phyloP scores from a whole-genome alignment of 1,140 invertebrate species.

The Caerostris darwini region DNA sequence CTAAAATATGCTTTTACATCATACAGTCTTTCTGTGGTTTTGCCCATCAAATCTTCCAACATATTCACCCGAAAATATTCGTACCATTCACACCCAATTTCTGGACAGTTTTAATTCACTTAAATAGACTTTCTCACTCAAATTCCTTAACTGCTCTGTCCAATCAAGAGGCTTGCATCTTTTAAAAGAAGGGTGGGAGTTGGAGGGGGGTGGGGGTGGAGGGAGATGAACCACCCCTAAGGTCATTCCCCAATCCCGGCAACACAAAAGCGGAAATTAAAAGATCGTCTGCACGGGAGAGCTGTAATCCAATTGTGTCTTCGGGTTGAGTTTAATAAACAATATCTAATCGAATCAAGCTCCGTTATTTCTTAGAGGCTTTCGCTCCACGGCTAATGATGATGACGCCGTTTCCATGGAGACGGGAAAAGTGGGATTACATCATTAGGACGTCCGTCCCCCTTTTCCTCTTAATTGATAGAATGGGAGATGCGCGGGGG shows the following conservation, averaged over 20 bases:
- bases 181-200: not conserved
- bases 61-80: too few species aligned
- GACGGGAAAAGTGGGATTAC: conserved; percentile 71
- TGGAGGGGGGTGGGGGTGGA: not conserved
- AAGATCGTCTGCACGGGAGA: conserved; percentile 72
- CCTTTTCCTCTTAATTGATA: conserved; percentile 77
- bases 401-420: conserved; percentile 74
- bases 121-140: conserved; percentile 7
- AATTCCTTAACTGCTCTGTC: conserved; percentile 6
- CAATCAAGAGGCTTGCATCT: conserved; percentile 34
- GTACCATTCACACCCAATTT: conserved; percentile 4
- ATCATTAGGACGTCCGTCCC: conserved; percentile 73
- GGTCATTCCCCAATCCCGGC: conserved; percentile 61
- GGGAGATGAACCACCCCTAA: conserved; percentile 26
- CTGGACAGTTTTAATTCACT: conserved; percentile 5
- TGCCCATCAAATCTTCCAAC: too few species aligned
- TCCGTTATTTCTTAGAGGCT: conserved; percentile 75
- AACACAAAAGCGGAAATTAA: conserved; percentile 75
- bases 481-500: conserved; percentile 19
- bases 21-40: too few species aligned
- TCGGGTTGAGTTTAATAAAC: conserved; percentile 76
- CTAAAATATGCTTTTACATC: too few species aligned
- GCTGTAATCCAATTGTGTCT: conserved; percentile 73
- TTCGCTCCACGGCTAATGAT: conserved; percentile 66
- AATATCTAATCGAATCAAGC: conserved; percentile 77